Evolutionary conservation across 2,797 vertebrate species (phyloP).

Genomic region (Morelia viridis): DNA sequence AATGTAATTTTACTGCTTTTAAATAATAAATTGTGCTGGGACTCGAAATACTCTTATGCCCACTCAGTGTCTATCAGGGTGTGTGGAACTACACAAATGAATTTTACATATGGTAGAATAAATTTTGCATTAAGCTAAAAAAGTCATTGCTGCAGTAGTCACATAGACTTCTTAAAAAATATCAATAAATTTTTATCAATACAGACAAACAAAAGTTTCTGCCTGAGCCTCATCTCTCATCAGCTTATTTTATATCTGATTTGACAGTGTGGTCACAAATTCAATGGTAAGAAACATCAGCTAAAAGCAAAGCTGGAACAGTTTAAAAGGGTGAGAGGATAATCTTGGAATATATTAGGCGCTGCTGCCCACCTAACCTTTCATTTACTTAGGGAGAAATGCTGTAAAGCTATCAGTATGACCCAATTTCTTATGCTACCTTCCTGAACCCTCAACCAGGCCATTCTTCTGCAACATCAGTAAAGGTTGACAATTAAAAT

Average conservation of each 20-base stretch:
- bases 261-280: slow-evolving; percentile 22
- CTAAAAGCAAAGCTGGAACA: neutral
- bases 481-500: neutral
- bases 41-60: slow-evolving; percentile 45
- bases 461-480: neutral
- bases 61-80: slow-evolving; percentile 53
- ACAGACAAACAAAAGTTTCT: slow-evolving; percentile 1
- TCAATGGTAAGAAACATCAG: neutral
- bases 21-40: slow-evolving; percentile 64
- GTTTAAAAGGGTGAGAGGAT: neutral
- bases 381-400: neutral
- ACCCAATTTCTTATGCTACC: neutral
- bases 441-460: neutral
- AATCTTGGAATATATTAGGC: neutral
- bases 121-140: slow-evolving; percentile 44
- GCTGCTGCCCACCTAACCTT: neutral
- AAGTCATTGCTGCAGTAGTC: neutral
- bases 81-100: slow-evolving; percentile 50
- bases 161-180: rapidly evolving
- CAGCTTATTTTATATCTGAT: slow-evolving; percentile 22
- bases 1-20: slow-evolving; percentile 63
- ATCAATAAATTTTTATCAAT: neutral
- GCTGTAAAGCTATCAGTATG: neutral
- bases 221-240: slow-evolving; percentile 6
- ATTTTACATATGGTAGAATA: slow-evolving; percentile 51